Base-by-base conservation (phyloP, 2,888 invertebrate genomes). In the Liodrosophila aerea region DNA sequence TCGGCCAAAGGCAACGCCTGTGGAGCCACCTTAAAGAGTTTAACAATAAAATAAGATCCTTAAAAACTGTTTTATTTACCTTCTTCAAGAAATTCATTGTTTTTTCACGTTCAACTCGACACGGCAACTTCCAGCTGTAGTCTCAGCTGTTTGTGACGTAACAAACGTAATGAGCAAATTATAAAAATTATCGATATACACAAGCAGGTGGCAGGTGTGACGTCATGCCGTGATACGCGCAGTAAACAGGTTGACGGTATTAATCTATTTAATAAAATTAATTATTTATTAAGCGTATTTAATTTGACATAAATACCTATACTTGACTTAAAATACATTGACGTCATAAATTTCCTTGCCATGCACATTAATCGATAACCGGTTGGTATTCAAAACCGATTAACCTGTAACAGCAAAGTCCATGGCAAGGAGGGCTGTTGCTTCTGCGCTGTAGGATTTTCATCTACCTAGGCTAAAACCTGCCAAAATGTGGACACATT, bases 61-160 rank as follows among this genome's bases (percentile, higher is more conserved):
- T 4, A 7, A 15, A 1, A 13, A 22, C 0, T 11, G 9, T 56
- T 71, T 63, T 40, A 61, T 63, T 66, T 64, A 87, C 87, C 75
- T 77, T 87, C 73, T 72, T 77, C 2, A 87, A 51, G 22, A 75
- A 74, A 66, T 73, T 81, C 85, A 86, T 85, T 49, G 37, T 61
- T 34, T 44, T 5, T 52, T 33, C 15, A 13, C 46, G 31, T 12
- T 31, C 16, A 57, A 51, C 60, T 22, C 36, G 33, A 39, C 3
- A 16, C 52, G 51, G 33, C 54, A 51, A 7, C 2, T 34, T 44
- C 16, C 51, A 62, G 52, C 57, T 67, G 67, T 51, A n/a, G 37
- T n/a, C 29, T 5, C 13, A 74, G 56, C 78, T 78, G 78, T 50
- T 62, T 7, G 72, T 85, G 85, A 82, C 66, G 83, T 82, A 78